A percentile compares a stretch with the other conserved stretches of the same genome.
Evolutionary conservation across 2,888 invertebrate species (phyloP).

Genomic region (Ochlodes sylvanus): DNA sequence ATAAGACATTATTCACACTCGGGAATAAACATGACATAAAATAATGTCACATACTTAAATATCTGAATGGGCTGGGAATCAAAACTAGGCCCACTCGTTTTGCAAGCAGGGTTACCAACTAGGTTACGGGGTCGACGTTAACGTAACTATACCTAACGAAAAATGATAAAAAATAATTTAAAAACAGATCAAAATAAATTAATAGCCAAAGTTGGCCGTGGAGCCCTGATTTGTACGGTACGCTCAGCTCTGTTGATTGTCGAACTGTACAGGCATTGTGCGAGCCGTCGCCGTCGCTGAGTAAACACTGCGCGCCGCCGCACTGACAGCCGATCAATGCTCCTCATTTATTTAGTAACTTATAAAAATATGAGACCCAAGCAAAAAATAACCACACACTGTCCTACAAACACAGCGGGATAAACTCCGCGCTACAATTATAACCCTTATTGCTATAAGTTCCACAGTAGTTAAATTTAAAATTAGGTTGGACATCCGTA

Average conservation of each 20-base stretch:
- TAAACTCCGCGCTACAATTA: constrained; percentile 26
- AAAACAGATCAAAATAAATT: neutral
- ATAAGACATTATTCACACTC: too few relatives aligned
- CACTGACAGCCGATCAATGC: constrained; percentile 75
- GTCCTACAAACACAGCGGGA: constrained; percentile 40
- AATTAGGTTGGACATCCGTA: constrained; percentile 44
- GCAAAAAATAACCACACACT: constrained; percentile 49
- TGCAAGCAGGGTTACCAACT: too few relatives aligned
- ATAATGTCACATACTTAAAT: too few relatives aligned
- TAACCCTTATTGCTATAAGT: constrained; percentile 51
- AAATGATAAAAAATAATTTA: neutral
- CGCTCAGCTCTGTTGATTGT: constrained; percentile 57
- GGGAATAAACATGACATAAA: too few relatives aligned
- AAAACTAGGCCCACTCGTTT: too few relatives aligned
- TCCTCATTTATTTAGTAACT: constrained; percentile 80
- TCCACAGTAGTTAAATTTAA: constrained; percentile 1
- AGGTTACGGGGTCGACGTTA: too few relatives aligned
- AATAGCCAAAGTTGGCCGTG: neutral
- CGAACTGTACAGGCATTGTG: constrained; percentile 50
- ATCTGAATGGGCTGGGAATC: too few relatives aligned
- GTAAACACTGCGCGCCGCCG: constrained; percentile 68
- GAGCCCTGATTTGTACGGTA: constrained; percentile 30
- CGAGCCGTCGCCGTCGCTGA: constrained; percentile 52
- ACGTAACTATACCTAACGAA: too few relatives aligned
- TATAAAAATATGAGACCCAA: constrained; percentile 68